Evolutionary conservation across 2,888 invertebrate species (phyloP).

Genomic region (Drosophila affinis): DNA sequence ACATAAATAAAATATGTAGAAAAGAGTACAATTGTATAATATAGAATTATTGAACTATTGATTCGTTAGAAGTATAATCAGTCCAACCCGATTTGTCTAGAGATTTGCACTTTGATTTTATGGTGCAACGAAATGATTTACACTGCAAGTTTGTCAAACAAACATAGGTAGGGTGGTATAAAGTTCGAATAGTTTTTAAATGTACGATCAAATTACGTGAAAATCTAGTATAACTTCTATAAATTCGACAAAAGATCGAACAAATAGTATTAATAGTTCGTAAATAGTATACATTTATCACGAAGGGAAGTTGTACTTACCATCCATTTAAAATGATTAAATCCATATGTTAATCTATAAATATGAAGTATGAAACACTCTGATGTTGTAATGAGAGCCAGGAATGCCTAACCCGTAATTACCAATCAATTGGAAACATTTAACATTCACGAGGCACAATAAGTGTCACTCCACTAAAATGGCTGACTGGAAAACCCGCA

Average conservation of each 20-base stretch:
- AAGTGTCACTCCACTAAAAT: conserved; percentile 56
- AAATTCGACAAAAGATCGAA: not conserved
- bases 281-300: not conserved
- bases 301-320: not conserved
- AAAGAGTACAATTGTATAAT: conserved; percentile 4
- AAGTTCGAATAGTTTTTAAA: not conserved
- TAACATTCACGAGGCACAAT: conserved; percentile 41
- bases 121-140: not conserved
- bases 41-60: not conserved
- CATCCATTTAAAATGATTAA: not conserved
- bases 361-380: not conserved
- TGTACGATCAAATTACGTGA: not conserved
- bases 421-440: conserved; percentile 43
- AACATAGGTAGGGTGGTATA: too few species aligned
- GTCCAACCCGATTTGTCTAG: not conserved
- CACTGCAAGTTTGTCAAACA: too few species aligned
- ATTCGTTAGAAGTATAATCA: conserved; percentile 15
- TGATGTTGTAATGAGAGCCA: not conserved
- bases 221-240: not conserved
- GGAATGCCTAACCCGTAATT: conserved; percentile 26
- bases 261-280: not conserved
- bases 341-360: not conserved
- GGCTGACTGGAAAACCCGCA: conserved; percentile 69
- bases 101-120: not conserved
- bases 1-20: not conserved